Base-by-base conservation (phyloP, 2,113 vertebrate species). In the Heliornis fulica region DNA sequence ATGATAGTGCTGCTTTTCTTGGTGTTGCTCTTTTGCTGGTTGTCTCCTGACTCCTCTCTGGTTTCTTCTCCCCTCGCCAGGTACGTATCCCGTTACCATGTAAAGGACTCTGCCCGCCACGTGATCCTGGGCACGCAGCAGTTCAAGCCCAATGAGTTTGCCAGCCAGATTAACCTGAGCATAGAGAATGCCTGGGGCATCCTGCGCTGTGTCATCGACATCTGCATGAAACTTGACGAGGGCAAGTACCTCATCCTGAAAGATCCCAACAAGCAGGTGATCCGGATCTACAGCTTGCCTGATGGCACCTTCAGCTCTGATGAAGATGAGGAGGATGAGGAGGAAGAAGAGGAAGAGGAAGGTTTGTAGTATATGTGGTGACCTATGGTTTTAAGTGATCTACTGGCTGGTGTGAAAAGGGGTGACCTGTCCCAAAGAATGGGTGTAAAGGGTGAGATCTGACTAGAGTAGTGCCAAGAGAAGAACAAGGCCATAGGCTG, bases 181-280 rank as follows among this genome's bases (percentile, higher is more conserved):
- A 99, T 99, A 97, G 99, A 99, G 98, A 99, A 99, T 0, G 99
- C 99, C 89, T 99, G 99, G 99, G 99, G 99, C 57, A 99, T 99
- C 97, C 98, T 99, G 82, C 99, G 99, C 40, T 99, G 99, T 0
- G 99, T 99, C 97, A 99, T 99, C 15, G 99, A 99, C 94, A 99
- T 99, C 98, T 99, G 99, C 98, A 99, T 99, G 98, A 99, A 99
- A 87, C 98, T 99, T 97, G 99, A 99, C 21, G 99, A 99, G 98
- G 99, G 99, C 79, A 99, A 99, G 92, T 99, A 99, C 98, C 99
- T 99, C 91, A 99, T 99, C 98, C 98, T 99, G 66, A 99, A 99
- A 97, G 99, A 99, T 97, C 99, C 99, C 94, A 99, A 99, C 98
- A 99, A 99, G 98, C 99, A 99, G 98, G 99, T 99, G 94, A 99